These are phyloP conservation scores for Uria lomvia DNA, from an alignment of 2,113 vertebrate species.

Conservation along the genomic window DNA sequence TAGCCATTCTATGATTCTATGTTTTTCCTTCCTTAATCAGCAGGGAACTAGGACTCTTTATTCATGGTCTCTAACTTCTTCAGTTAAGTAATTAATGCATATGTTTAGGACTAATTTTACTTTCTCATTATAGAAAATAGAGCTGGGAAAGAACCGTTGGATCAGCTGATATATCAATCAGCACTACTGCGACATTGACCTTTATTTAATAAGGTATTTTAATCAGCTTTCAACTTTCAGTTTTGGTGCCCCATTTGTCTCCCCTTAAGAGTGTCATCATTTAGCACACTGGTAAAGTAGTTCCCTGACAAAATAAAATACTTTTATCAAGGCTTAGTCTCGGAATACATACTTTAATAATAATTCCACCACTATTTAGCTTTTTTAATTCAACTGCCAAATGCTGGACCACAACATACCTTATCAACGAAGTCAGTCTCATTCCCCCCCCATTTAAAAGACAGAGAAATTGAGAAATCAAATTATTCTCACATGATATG, in stretches of 20 bases:
- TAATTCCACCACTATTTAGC: background rate
- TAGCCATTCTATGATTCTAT: background rate
- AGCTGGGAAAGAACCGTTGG: slow-evolving; percentile 2
- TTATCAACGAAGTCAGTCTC: background rate
- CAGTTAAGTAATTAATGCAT: slow-evolving; percentile 46
- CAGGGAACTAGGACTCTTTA: background rate
- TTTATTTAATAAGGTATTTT: slow-evolving; percentile 54
- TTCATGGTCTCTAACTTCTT: background rate
- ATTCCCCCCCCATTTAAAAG: background rate
- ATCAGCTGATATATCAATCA: slow-evolving; percentile 60
- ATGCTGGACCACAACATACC: background rate
- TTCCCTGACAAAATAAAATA: background rate
- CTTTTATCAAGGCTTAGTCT: background rate
- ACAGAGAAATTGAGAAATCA: background rate
- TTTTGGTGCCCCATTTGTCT: slow-evolving; percentile 34
- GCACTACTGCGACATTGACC: slow-evolving; percentile 15
- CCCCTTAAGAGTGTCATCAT: background rate
- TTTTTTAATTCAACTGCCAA: background rate
- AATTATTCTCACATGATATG: background rate
- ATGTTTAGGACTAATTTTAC: slow-evolving; percentile 45
- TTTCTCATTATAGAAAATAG: slow-evolving; percentile 45
- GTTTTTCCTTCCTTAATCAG: slow-evolving; percentile 20
- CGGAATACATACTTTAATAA: background rate
- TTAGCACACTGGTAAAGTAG: background rate
- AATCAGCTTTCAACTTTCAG: slow-evolving; percentile 42